These are phyloP conservation scores for Periophthalmodon schlosseri DNA, from an alignment of 2,113 vertebrate genomes.

Conservation along the genomic window DNA sequence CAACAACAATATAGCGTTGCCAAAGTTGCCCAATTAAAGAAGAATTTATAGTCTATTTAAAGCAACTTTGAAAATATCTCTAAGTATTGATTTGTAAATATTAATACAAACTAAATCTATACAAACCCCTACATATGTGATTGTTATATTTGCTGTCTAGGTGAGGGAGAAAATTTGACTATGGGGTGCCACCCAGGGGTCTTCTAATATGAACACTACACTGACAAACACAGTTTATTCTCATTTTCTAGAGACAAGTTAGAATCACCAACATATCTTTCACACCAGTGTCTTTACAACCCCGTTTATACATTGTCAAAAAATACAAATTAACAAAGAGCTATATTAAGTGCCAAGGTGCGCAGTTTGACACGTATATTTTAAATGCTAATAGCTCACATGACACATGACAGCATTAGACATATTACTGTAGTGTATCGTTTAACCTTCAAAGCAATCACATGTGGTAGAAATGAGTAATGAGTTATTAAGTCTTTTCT, in stretches of 20 bases:
- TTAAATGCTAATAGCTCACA: conserved; percentile 10
- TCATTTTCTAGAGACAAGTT: too few species aligned
- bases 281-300: neutral
- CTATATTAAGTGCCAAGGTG: neutral
- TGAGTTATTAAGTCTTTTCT: conserved; percentile 47
- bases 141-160: neutral
- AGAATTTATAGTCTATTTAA: too few species aligned
- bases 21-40: too few species aligned
- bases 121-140: too few species aligned
- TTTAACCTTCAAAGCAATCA: conserved; percentile 48
- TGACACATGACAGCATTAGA: conserved; percentile 19
- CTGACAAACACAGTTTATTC: too few species aligned
- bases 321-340: neutral
- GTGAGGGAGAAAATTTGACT: too few species aligned
- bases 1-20: neutral
- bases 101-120: too few species aligned
- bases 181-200: too few species aligned
- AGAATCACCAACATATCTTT: too few species aligned
- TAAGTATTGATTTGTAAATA: too few species aligned
- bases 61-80: too few species aligned
- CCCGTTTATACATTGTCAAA: neutral
- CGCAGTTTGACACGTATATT: neutral
- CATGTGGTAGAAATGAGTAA: conserved; percentile 50
- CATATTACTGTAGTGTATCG: conserved; percentile 18
- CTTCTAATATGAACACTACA: too few species aligned